Conservation (phyloP, 2,113 vertebrate species). For the Balaeniceps rex region DNA sequence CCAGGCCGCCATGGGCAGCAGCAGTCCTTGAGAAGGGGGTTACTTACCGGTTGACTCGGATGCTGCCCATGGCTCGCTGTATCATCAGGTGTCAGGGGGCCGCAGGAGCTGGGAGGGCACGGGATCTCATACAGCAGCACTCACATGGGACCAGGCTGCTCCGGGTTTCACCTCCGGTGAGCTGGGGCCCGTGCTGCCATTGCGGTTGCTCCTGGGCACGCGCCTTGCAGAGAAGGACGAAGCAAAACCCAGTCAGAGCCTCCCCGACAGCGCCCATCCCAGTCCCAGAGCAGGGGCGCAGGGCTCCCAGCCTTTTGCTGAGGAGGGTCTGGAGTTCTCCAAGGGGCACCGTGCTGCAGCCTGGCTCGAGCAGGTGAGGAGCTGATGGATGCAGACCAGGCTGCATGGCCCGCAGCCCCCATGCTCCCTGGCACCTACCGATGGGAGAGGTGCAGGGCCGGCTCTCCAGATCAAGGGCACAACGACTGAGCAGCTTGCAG, state of each 20-base stretch:
- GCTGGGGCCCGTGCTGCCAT: neutral
- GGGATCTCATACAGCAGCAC: neutral
- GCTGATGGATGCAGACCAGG: neutral
- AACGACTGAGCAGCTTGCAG: neutral
- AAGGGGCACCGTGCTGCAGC: rapidly evolving
- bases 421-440: rapidly evolving
- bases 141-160: neutral
- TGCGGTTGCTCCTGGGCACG: neutral
- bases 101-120: neutral
- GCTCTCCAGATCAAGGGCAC: neutral
- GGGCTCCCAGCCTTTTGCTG: neutral
- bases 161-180: neutral
- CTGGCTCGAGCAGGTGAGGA: neutral
- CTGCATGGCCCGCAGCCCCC: rapidly evolving
- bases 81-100: slow-evolving; percentile 24
- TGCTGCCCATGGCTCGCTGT: slow-evolving; percentile 63
- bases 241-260: neutral
- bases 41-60: slow-evolving; percentile 68
- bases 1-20: neutral
- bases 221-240: neutral
- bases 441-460: neutral
- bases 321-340: neutral
- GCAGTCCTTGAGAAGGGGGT: neutral
- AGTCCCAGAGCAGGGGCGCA: rapidly evolving
- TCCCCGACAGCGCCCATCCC: neutral